Percentiles rank a stretch among this genome's conserved stretches.
These are phyloP conservation scores for Pseudococcus viburni DNA, from an alignment of 2,888 invertebrate species.

Conservation along the genomic window DNA sequence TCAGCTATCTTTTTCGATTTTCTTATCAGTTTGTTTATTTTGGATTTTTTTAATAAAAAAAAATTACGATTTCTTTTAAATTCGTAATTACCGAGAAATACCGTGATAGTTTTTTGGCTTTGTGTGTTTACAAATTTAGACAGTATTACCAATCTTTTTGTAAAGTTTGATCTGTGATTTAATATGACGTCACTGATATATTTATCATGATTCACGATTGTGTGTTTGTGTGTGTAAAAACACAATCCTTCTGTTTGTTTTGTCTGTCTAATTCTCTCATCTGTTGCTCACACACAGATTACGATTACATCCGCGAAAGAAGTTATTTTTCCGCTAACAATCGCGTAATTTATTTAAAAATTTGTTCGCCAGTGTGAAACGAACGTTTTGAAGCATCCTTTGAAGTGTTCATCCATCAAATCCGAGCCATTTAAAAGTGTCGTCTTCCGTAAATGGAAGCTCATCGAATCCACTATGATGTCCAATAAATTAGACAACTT, in stretches of 20 bases:
- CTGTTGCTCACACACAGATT: constrained; percentile 24
- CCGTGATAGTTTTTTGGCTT: too few relatives aligned
- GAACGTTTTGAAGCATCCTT: neutral
- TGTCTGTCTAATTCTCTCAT: constrained; percentile 30
- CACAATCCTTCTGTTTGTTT: constrained; percentile 26
- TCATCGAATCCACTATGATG: constrained; percentile 46
- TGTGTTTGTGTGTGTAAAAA: neutral
- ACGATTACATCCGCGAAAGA: neutral
- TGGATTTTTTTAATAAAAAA: too few relatives aligned
- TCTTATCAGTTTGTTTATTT: too few relatives aligned
- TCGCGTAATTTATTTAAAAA: neutral
- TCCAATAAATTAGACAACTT: constrained; percentile 59
- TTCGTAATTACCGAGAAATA: too few relatives aligned
- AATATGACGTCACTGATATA: constrained; percentile 31
- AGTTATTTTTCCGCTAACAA: neutral
- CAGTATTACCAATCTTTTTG: too few relatives aligned
- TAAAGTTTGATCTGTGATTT: too few relatives aligned
- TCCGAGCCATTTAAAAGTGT: neutral
- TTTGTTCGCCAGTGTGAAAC: neutral
- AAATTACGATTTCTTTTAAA: too few relatives aligned
- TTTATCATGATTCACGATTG: constrained; percentile 39
- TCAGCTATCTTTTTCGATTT: too few relatives aligned
- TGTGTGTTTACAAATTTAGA: too few relatives aligned
- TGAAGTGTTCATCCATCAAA: neutral
- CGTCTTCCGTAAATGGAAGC: neutral